Percentiles rank a stretch among this genome's conserved stretches.
Evolutionary conservation across 2,888 invertebrate genomes (phyloP).

Genomic region (Drosophila picticornis): DNA sequence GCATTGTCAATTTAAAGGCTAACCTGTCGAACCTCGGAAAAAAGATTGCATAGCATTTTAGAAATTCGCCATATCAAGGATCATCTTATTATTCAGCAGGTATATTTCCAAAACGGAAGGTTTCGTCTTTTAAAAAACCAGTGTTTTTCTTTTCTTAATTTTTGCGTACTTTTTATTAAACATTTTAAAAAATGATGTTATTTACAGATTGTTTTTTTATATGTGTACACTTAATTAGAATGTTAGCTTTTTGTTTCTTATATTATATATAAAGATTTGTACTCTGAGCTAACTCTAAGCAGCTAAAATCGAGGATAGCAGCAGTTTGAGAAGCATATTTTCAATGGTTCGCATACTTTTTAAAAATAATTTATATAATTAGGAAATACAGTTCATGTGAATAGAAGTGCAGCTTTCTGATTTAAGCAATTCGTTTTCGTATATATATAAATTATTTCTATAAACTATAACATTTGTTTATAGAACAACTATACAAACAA

Average conservation of each 20-base stretch:
- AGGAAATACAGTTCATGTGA: not conserved
- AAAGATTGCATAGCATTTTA: not conserved
- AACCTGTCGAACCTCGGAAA: not conserved
- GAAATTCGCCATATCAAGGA: not conserved
- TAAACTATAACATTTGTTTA: not conserved
- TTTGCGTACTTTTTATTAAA: not conserved
- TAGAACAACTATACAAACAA: too few species aligned
- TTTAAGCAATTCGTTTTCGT: not conserved
- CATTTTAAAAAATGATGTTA: not conserved
- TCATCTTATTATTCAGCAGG: not conserved
- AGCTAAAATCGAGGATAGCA: not conserved
- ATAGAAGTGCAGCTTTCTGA: not conserved
- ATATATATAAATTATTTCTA: not conserved
- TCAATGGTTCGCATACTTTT: not conserved
- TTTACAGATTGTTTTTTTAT: not conserved
- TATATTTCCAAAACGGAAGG: not conserved
- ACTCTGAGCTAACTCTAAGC: not conserved
- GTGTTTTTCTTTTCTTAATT: not conserved
- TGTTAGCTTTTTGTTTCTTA: not conserved
- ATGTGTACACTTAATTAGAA: not conserved
- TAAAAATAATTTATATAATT: not conserved
- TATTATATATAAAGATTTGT: not conserved
- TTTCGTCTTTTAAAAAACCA: not conserved
- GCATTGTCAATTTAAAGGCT: not conserved
- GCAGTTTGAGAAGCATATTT: fast-evolving